These are phyloP conservation scores for Cataglyphis albicans DNA, from an alignment of 2,888 invertebrate species.

Conservation along the genomic window DNA sequence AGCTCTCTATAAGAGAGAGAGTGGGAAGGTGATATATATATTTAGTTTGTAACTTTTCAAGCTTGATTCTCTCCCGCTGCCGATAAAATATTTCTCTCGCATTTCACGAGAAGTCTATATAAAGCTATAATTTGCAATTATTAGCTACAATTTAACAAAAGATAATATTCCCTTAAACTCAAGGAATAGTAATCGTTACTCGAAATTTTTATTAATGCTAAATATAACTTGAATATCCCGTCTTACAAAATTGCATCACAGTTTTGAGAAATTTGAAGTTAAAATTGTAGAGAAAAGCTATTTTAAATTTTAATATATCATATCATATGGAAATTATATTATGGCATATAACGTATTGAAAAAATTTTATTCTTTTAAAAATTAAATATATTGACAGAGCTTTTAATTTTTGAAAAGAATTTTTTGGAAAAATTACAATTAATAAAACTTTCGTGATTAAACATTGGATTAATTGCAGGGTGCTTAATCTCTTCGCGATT, in stretches of 20 bases:
- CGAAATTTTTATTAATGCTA: background rate
- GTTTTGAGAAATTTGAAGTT: background rate
- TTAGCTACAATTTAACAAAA: background rate
- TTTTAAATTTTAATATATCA: background rate
- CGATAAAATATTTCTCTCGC: background rate
- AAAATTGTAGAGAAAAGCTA: background rate
- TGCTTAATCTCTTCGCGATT: background rate
- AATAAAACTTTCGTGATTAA: background rate
- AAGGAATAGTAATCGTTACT: background rate
- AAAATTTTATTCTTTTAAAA: background rate
- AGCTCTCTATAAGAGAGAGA: background rate
- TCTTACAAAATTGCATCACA: background rate
- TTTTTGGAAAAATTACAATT: background rate
- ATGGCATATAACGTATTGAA: background rate
- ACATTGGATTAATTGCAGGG: background rate
- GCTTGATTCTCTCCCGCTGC: background rate
- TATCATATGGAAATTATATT: background rate
- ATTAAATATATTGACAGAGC: slow-evolving; percentile 7
- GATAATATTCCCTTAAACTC: background rate
- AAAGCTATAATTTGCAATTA: background rate
- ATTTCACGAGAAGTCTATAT: background rate
- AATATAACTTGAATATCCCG: background rate
- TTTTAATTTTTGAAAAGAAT: background rate
- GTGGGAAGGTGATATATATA: slow-evolving; percentile 8
- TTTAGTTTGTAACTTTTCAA: background rate